Base-by-base conservation (phyloP, 2,888 invertebrate genomes). In the Cartodere bifasciata region DNA sequence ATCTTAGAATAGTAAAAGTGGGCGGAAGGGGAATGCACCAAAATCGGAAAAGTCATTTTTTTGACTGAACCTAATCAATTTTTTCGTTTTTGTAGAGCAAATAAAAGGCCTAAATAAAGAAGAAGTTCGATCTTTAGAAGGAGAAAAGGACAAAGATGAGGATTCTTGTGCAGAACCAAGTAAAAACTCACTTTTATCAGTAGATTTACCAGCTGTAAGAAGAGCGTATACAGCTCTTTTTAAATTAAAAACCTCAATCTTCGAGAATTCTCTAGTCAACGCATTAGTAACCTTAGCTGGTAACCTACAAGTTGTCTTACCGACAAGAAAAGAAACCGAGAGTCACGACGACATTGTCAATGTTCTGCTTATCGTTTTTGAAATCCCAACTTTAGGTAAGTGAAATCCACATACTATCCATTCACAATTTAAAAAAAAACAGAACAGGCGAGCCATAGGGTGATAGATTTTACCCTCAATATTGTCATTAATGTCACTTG, bases 101-200 rank as follows among this genome's bases (percentile, higher is more conserved):
- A 56, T 73, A 2, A 61, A 62, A 23, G 65, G 64, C 40, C 52
- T 72, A 36, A 75, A 73, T 46, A 82, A 82, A 52, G 81, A 83
- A 58, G 75, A 78, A 39, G 65, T 77, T n/a, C 62, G 79, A 30
- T 68, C 74, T 4, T 58, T 80, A 34, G 80, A 81, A 53, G 76
- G 74, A 29, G 88, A 90, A 53, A 72, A 76, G 40, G 90, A 91
- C 46, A 90, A 90, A 60, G 90, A 90, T 52, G 77, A 81, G 47
- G 88, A 90, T 49, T 75, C 81, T 47, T 68, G 74, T 36, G 64
- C 38, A 55, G 72, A 51, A 9, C 42, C 50, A 6, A 56, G 56
- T 34, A 47, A 44, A 29, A 41, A 41, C 14, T 35, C 42, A 13
- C 21, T 50, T n/a, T 37, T 38, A 1, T 68, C 63, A 13, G 65